phyloP scores from a whole-genome alignment of 2,113 vertebrate genomes.

The Etheostoma spectabile region DNA sequence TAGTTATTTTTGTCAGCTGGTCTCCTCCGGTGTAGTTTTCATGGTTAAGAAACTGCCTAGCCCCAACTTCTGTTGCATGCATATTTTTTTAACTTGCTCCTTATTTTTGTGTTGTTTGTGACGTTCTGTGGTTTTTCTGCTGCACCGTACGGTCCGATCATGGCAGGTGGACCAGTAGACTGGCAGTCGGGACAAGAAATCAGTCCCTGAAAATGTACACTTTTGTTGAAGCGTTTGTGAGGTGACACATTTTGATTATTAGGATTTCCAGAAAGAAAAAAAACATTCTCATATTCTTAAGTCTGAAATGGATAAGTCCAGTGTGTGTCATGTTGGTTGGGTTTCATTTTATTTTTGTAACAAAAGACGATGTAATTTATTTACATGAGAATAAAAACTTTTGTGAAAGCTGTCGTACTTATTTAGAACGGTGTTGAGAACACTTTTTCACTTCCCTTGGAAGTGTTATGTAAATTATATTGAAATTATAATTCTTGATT shows the following conservation, averaged over 20 bases:
- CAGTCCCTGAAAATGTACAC: conserved; percentile 18
- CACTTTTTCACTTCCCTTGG: neutral
- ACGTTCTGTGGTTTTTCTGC: conserved; percentile 14
- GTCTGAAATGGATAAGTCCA: conserved; percentile 44
- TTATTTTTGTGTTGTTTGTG: conserved; percentile 22
- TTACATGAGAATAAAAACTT: conserved; percentile 80
- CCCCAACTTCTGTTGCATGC: conserved; percentile 9
- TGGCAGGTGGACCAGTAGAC: neutral
- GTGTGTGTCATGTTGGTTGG: conserved; percentile 41
- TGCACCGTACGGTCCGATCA: neutral
- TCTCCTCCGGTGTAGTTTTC: conserved; percentile 32
- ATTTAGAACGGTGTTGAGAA: neutral
- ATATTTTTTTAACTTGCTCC: conserved; percentile 21
- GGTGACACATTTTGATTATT: neutral
- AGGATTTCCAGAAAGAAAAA: conserved; percentile 17
- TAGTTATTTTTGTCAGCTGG: conserved; percentile 3
- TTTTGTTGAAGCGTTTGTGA: conserved; percentile 46
- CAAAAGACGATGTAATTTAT: conserved; percentile 74
- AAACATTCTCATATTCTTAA: conserved; percentile 37
- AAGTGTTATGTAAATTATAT: neutral
- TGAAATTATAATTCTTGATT: neutral
- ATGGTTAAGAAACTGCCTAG: conserved; percentile 6
- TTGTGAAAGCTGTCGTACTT: conserved; percentile 66
- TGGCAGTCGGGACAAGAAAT: neutral
- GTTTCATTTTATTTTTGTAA: conserved; percentile 73